Evolutionary conservation across 2,888 invertebrate species (phyloP), one percentile per base, ranked within the genome.

Genomic region (Temnothorax rugatulus): DNA sequence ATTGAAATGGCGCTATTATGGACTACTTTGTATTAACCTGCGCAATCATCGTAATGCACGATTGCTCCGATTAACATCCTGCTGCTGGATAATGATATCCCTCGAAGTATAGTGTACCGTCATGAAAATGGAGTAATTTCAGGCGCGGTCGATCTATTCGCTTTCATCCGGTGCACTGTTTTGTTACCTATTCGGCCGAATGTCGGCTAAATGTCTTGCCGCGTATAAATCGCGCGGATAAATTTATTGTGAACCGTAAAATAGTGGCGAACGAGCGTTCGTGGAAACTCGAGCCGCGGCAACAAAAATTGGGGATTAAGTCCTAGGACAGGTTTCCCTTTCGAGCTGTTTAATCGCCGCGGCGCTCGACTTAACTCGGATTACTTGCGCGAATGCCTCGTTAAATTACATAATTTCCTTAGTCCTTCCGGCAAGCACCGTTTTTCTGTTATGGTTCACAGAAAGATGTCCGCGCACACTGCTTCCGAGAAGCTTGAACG

Each of bases 321-420:
- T 77, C 34, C 25, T 73, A 47, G 47, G 73, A 73, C 79, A 81
- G 73, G 79, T 79, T 79, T 79, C 73, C 38, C 73, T 81, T 71
- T 81, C 76, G 64, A 73, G 38, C 38, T 59, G 73, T 21, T 81
- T 81, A 81, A 81, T 81, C 79, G 79, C 59, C 59, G 71, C 50
- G 59, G 47, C 59, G 77, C 38, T 73, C 79, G 59, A 73, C 73
- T 73, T 73, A 81, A 81, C 73, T 81, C 38, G 73, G 73, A 81
- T 81, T 81, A 81, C 73, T 81, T 73, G 73, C 79, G 38, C 73
- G 79, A 81, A 73, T 81, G 59, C 74, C 18, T 81, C 38, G 73
- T 73, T 81, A 81, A 81, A 81, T 81, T 81, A 73, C 79, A 81
- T 81, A 81, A 81, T 81, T 47, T 79, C 25, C 79, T 47, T 21